These are phyloP conservation scores for Yponomeuta sedellus DNA, from an alignment of 2,888 invertebrate genomes.

Conservation along the genomic window DNA sequence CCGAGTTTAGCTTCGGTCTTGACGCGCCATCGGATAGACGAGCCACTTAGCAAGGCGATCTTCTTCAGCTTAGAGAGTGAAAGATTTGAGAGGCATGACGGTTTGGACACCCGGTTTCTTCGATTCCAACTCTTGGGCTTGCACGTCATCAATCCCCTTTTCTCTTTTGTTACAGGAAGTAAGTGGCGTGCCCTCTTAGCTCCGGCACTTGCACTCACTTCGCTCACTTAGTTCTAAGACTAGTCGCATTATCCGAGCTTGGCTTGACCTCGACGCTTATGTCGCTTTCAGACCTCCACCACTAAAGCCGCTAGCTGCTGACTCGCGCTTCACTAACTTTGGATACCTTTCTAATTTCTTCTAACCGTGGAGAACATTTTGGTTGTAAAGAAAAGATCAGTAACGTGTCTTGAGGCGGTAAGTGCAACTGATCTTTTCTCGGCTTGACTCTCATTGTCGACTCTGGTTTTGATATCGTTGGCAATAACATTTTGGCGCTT, in stretches of 20 bases:
- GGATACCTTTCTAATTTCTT: conserved; percentile 35
- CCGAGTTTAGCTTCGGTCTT: conserved; percentile 59
- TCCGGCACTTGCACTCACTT: conserved; percentile 68
- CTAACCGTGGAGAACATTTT: not conserved
- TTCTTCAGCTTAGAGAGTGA: conserved; percentile 26
- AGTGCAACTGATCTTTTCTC: conserved; percentile 45
- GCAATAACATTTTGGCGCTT: conserved; percentile 46
- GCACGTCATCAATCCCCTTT: conserved; percentile 69
- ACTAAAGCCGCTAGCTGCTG: conserved; percentile 41
- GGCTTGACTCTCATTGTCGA: conserved; percentile 23
- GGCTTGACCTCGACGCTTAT: conserved; percentile 53
- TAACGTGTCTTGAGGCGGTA: conserved; percentile 29
- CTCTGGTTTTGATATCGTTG: conserved; percentile 25
- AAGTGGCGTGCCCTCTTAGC: conserved; percentile 73
- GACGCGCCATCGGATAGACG: conserved; percentile 27
- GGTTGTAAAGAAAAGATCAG: conserved; percentile 32
- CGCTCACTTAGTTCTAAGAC: conserved; percentile 64
- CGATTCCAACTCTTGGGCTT: conserved; percentile 50
- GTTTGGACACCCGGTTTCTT: conserved; percentile 44
- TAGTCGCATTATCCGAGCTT: conserved; percentile 55
- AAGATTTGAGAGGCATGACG: conserved; percentile 48
- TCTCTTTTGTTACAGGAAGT: conserved; percentile 78
- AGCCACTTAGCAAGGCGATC: not conserved
- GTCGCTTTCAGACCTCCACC: conserved; percentile 56
- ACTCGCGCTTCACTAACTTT: conserved; percentile 43